Evolutionary conservation across 2,797 vertebrate genomes (phyloP), one percentile per base, ranked within the genome.

Genomic region (Enteromius fasciolatus): DNA sequence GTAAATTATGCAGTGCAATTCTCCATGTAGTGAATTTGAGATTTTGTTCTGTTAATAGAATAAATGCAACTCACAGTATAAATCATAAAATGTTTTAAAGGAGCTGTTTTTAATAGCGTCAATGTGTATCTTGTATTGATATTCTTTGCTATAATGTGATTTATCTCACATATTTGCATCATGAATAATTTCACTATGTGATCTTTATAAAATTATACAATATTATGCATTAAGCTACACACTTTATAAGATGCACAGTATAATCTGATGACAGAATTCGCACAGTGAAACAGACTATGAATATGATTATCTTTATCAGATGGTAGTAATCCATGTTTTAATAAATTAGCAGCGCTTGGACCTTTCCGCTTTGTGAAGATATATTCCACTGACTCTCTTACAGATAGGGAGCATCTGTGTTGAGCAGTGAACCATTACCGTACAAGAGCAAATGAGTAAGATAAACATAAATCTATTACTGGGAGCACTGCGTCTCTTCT

Each of bases 391-490:
- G 28, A 68, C 64, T 36, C 20, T 79, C 78, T 52, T 31, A 72
- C 33, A 50, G 83, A 83, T 63, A 76, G 36, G 23, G 44, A 44
- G 63, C 78, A 68, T 84, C 39, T 76, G 76, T 33, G 54, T 59
- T 57, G 10, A 31, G 80, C 68, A 78, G 63, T 85, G 78, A 73
- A 76, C 28, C 78, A 57, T 84, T 76, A 86, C 84, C 83, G 52
- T 82, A 87, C 76, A 83, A 41, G 84, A 83, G 76, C 74, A 76
- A 78, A 85, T 83, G 74, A 83, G 39, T 73, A 48, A 70, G 39
- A 73, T 87, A 86, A 87, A 86, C 83, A 87, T 52, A 57, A 87
- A 83, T 85, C 78, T 79, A 75, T 88, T 78, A 76, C 66, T 50
- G 77, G 23, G 28, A 83, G 74, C 25, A 46, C 67, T 73, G 48